Conservation (phyloP, 2,797 vertebrate genomes). For the Pelochelys cantorii region DNA sequence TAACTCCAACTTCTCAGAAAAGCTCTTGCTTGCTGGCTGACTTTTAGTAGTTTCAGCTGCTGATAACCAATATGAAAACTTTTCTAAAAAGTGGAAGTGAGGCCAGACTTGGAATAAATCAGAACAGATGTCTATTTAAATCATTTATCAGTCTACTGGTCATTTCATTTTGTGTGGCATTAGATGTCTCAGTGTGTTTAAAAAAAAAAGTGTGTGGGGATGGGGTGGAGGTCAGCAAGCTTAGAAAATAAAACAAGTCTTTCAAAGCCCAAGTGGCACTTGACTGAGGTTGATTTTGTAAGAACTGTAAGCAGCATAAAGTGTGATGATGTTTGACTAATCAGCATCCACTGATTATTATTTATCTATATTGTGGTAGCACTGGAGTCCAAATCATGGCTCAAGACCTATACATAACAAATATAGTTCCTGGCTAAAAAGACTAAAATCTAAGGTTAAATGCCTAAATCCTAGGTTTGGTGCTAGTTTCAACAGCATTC, state of each 20-base stretch:
- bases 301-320: slow-evolving; percentile 8
- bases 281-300: background rate
- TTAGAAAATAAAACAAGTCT: background rate
- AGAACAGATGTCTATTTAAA: background rate
- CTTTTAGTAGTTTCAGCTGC: background rate
- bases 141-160: background rate
- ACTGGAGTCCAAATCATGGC: background rate
- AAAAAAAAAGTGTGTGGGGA: background rate
- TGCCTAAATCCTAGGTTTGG: slow-evolving; percentile 53
- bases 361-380: slow-evolving; percentile 36
- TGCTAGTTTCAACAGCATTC: background rate
- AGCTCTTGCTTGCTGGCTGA: background rate
- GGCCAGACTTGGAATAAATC: background rate
- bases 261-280: background rate
- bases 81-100: background rate
- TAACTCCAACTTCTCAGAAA: background rate
- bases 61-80: background rate
- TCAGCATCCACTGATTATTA: slow-evolving; percentile 28
- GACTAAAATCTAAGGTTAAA: slow-evolving; percentile 41
- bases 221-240: fast-evolving
- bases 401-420: background rate
- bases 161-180: background rate
- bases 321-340: background rate
- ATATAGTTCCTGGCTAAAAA: slow-evolving; percentile 23
- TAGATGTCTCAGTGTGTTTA: background rate